These are phyloP conservation scores for Caracal caracal DNA, from an alignment of 2,113 vertebrate genomes.

Conservation along the genomic window DNA sequence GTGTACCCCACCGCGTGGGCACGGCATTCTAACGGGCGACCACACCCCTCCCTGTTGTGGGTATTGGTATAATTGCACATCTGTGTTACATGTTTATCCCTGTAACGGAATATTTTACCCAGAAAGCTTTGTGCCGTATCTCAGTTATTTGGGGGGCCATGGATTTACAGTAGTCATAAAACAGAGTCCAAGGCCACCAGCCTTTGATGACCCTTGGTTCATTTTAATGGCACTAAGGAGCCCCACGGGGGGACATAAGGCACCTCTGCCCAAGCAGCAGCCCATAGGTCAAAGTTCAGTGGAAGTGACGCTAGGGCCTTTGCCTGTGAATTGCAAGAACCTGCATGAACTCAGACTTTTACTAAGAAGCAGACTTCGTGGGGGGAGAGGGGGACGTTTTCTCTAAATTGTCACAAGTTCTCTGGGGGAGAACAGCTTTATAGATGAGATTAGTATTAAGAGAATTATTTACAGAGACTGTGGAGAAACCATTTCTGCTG, in stretches of 20 bases:
- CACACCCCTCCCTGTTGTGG: fast-evolving
- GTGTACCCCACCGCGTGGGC: fast-evolving
- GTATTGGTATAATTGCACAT: not conserved
- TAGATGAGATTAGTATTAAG: not conserved
- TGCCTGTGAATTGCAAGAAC: not conserved
- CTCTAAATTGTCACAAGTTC: not conserved
- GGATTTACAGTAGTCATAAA: not conserved
- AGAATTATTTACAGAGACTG: not conserved
- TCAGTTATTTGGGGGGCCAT: not conserved
- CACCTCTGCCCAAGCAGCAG: no score
- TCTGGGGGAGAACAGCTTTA: not conserved
- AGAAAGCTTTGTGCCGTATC: not conserved
- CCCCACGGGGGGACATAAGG: not conserved
- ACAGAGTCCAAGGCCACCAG: not conserved
- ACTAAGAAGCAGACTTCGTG: not conserved
- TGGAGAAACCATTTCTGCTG: not conserved
- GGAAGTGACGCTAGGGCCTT: not conserved
- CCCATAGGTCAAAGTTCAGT: no score
- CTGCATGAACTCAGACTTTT: not conserved
- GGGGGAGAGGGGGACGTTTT: not conserved
- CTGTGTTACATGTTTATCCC: not conserved
- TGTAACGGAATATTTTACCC: not conserved
- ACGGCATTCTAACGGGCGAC: fast-evolving
- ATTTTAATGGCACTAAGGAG: not conserved
- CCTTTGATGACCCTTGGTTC: not conserved